Base-by-base conservation (phyloP, 2,888 invertebrate genomes). In the Xestoiulus laeticollis region DNA sequence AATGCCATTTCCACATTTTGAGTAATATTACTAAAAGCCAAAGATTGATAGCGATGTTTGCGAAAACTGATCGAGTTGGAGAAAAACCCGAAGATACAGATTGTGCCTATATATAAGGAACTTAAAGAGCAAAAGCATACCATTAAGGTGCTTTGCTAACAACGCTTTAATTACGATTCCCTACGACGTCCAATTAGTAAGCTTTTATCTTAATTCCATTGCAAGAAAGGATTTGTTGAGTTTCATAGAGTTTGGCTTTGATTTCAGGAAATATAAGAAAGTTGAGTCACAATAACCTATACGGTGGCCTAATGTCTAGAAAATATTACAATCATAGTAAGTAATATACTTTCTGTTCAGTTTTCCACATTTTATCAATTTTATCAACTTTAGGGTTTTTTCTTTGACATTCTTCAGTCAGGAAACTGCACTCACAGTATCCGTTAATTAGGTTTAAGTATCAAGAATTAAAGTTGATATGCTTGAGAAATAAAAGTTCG, bases 1-100 rank as follows among this genome's bases (percentile, higher is more conserved):
- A 68, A 68, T 68, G 68, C 26, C 22, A 68, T 68, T 68, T 68
- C 26, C 26, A 68, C 68, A 68, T 68, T 68, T 22, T 68, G 68
- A 22, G 68, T 68, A 68, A 68, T 68, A 68, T 68, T 26, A 22
- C 68, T 68, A 68, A 68, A 68, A 68, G 68, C 68, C 22, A 68
- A 59, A 68, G 68, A 68, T 22, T 68, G 22, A 68, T 68, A 26
- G 68, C 22, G 26, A 68, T 68, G 68, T 68, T 68, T 68, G 68
- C 68, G 22, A 12, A 22, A 12, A 68, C 68, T 26, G 26, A 22
- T 68, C 68, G 26, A 68, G 26, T 68, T 22, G 22, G 68, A 26
- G 26, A 68, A 48, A 14, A 68, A 26, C 26, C 22, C 10, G 68
- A 5, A 68, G 53, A 68, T 22, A 68, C 68, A 68, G 26, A 26